Conservation (phyloP, 2,888 invertebrate species). For the Marasmarcha lunaedactyla region DNA sequence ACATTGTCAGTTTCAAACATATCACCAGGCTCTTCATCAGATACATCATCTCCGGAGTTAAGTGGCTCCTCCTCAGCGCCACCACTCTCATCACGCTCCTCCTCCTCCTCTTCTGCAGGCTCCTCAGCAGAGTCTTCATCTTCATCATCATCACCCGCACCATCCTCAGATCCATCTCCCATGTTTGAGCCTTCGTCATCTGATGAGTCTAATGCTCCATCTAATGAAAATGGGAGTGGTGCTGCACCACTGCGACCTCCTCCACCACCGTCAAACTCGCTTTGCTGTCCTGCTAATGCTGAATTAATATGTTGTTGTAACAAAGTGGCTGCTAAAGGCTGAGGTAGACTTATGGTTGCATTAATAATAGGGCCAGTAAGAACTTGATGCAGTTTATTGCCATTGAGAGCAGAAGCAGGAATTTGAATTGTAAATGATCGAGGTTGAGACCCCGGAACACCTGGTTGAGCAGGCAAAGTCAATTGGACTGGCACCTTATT, state of each 20-base stretch:
- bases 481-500: constrained; percentile 73
- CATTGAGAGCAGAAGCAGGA: constrained; percentile 85
- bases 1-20: constrained; percentile 99
- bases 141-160: constrained; percentile 77
- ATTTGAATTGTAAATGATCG: constrained; percentile 91
- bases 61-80: constrained; percentile 86
- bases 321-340: constrained; percentile 82
- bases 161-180: constrained; percentile 74
- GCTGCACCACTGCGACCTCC: constrained; percentile 56
- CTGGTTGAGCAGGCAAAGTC: constrained; percentile 84
- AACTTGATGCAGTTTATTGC: constrained; percentile 76
- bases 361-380: constrained; percentile 90
- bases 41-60: constrained; percentile 97
- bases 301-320: constrained; percentile 92
- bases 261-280: constrained; percentile 59
- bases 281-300: constrained; percentile 71
- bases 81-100: constrained; percentile 77
- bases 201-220: constrained; percentile 77
- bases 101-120: constrained; percentile 74
- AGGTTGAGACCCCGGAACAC: constrained; percentile 76
- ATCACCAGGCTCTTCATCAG: constrained; percentile 94
- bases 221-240: constrained; percentile 55
- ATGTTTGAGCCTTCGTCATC: constrained; percentile 80
- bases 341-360: constrained; percentile 89
- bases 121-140: constrained; percentile 83